Percentiles rank a stretch among this genome's conserved stretches.
These are phyloP conservation scores for Synergus gifuensis DNA, from an alignment of 2,888 invertebrate genomes.

Conservation along the genomic window DNA sequence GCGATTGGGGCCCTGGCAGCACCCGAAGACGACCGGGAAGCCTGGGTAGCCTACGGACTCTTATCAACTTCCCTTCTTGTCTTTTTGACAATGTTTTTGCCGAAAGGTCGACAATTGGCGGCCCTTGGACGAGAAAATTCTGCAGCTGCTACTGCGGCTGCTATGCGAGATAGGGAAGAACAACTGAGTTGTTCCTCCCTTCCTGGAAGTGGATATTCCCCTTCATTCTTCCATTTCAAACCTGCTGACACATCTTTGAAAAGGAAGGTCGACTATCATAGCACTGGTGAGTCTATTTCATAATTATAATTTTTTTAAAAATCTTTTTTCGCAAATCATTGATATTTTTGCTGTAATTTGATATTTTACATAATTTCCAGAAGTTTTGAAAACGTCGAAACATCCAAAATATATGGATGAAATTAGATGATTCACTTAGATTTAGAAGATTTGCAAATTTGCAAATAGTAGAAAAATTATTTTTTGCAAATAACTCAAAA, in stretches of 20 bases:
- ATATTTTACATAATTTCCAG: too few species aligned
- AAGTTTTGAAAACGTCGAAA: too few species aligned
- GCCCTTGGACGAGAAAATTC: constrained; percentile 90
- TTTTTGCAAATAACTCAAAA: too few species aligned
- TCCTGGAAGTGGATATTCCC: constrained; percentile 91
- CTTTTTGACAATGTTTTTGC: constrained; percentile 95
- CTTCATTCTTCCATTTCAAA: constrained; percentile 95
- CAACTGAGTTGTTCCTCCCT: constrained; percentile 86
- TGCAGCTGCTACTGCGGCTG: constrained; percentile 57
- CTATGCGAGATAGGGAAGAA: constrained; percentile 89
- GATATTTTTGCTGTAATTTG: too few species aligned
- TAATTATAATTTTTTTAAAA: neutral
- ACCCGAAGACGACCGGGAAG: constrained; percentile 89
- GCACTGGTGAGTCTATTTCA: constrained; percentile 66
- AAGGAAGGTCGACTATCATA: constrained; percentile 79
- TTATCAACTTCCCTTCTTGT: constrained; percentile 91
- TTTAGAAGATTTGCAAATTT: too few species aligned
- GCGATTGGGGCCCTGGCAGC: constrained; percentile 79
- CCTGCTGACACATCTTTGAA: constrained; percentile 89
- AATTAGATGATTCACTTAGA: too few species aligned
- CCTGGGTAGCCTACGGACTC: constrained; percentile 93
- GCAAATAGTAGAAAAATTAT: too few species aligned
- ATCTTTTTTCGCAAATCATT: neutral
- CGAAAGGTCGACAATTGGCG: constrained; percentile 94
- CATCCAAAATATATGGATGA: too few species aligned